phyloP scores from a whole-genome alignment of 1,140 invertebrate genomes.

The Lepidurus couesii region DNA sequence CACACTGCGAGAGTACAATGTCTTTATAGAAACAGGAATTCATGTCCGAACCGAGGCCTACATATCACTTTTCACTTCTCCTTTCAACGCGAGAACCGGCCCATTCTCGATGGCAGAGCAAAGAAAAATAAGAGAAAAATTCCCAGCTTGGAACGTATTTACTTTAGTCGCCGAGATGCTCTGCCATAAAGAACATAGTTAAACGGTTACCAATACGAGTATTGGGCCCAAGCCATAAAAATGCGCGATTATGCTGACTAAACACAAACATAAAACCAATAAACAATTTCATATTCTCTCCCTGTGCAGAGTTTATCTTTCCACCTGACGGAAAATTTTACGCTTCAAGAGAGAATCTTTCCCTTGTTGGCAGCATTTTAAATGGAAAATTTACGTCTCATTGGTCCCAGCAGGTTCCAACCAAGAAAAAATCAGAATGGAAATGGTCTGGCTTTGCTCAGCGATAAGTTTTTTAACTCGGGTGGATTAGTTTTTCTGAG shows the following conservation, averaged over 20 bases:
- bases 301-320: background rate
- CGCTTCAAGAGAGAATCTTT: background rate
- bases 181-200: background rate
- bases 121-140: background rate
- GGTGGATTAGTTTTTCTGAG: constrained; percentile 14
- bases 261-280: background rate
- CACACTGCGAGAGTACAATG: background rate
- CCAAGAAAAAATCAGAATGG: background rate
- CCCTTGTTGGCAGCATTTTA: background rate
- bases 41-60: background rate
- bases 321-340: constrained; percentile 10
- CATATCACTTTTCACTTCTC: background rate
- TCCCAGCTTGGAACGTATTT: background rate
- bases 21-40: background rate
- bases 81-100: background rate
- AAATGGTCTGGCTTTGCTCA: background rate
- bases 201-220: background rate
- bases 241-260: background rate
- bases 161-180: background rate
- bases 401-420: background rate
- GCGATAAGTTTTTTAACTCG: constrained; percentile 18
- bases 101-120: background rate
- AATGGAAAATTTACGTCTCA: background rate
- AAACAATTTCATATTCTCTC: background rate
- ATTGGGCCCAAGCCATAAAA: background rate